Evolutionary conservation across 1,140 invertebrate species (phyloP).

Genomic region (Teleopsis dalmanni): DNA sequence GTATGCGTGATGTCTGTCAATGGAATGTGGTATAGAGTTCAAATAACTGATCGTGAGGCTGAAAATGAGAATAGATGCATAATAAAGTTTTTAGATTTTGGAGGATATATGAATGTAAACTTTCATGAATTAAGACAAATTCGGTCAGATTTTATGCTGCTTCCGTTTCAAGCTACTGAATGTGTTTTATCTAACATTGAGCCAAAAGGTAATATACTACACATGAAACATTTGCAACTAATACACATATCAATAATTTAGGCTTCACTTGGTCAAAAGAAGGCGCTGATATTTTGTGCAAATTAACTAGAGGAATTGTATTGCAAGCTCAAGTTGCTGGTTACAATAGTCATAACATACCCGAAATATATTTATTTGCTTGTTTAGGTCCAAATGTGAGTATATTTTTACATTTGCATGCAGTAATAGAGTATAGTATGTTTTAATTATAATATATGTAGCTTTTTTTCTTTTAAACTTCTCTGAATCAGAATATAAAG

Average conservation of each 20-base stretch:
- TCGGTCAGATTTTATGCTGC: slow-evolving; percentile 78
- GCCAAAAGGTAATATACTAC: slow-evolving; percentile 54
- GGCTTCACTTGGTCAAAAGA: slow-evolving; percentile 62
- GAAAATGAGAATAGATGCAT: slow-evolving; percentile 60
- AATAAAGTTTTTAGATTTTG: slow-evolving; percentile 87
- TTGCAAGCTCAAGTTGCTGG: slow-evolving; percentile 81
- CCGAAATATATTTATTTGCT: slow-evolving; percentile 71
- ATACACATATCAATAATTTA: slow-evolving; percentile 9
- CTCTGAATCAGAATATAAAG: too few relatives aligned
- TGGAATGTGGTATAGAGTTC: slow-evolving; percentile 82
- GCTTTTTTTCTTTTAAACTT: too few relatives aligned
- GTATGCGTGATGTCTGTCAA: slow-evolving; percentile 79
- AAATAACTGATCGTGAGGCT: slow-evolving; percentile 64
- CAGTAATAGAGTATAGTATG: too few relatives aligned
- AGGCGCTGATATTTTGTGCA: slow-evolving; percentile 65
- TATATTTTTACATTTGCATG: slow-evolving; percentile 14
- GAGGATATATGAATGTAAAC: slow-evolving; percentile 76
- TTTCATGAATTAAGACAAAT: slow-evolving; percentile 75
- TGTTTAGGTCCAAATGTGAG: slow-evolving; percentile 61
- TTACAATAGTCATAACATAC: slow-evolving; percentile 67
- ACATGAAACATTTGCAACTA: not conserved
- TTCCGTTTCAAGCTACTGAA: slow-evolving; percentile 95
- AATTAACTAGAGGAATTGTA: slow-evolving; percentile 68
- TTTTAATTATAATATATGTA: too few relatives aligned
- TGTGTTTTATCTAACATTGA: slow-evolving; percentile 82